Base-by-base conservation (phyloP, 2,113 vertebrate species). In the Spea bombifrons region DNA sequence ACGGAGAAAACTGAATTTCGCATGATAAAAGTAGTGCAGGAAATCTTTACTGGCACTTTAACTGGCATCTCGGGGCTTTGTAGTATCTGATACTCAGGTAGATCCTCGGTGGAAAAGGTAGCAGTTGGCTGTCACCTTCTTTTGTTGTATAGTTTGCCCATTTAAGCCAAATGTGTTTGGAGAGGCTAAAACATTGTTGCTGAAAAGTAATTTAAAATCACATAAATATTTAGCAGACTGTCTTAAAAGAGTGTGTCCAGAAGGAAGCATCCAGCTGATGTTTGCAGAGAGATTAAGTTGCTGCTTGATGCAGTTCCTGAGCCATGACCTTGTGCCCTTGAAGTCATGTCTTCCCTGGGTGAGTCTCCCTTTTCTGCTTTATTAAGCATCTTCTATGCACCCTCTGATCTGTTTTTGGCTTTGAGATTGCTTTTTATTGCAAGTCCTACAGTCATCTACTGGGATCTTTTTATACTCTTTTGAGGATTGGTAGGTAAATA, bases 261-360 rank as follows among this genome's bases (percentile, higher is more conserved):
- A 6, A 45, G 16, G 6, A n/a, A 7, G 16, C n/a, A 47, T 69
- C 57, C 57, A n/a, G 69, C 59, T 72, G 44, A 52, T 72, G 61
- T 46, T 52, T 73, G 69, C 76, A 73, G 70, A 46, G 50, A 61
- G 55, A 73, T 80, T 63, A 66, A 30, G 49, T 78, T 71, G 76
- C 76, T 71, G 67, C 68, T 61, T 30, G n/a, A 16, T 59, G 16
- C 50, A 59, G 50, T 50, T 70, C 46, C 48, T 50, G 12, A 16
- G 45, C 49, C 49, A 65, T 78, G 76, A 78, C 77, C 70, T 48
- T 47, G 61, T 15, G 77, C n/a, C 70, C 77, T 80, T 80, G 70
- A 73, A 15, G 57, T 16, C 15, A 8, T 12, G n/a, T 52, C 16
- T 57, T 44, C 63, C 50, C 63, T 15, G 77, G 77, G 43, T 67